Percentiles rank a stretch among this genome's conserved stretches.
Conservation (phyloP, 2,888 invertebrate species). For the Cephalotes varians region DNA sequence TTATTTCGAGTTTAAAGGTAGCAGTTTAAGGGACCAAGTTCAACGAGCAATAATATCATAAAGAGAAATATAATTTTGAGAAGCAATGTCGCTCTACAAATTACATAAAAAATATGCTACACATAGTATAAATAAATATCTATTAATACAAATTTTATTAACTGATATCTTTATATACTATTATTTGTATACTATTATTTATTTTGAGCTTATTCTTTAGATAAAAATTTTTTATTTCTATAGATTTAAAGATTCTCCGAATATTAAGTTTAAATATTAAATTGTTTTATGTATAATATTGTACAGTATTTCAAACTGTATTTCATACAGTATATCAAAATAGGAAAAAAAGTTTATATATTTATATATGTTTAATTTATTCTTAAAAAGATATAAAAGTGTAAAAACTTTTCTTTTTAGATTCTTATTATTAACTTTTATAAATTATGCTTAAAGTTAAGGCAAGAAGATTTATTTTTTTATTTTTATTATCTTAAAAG, state of each 20-base stretch:
- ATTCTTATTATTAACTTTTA: not conserved
- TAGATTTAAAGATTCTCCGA: no score
- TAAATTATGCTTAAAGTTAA: conserved; percentile 5
- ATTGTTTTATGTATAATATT: not conserved
- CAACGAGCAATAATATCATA: conserved; percentile 22
- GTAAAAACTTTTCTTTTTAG: conserved; percentile 3
- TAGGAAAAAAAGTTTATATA: not conserved
- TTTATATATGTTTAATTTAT: not conserved
- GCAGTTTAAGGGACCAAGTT: not conserved
- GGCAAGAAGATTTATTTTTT: not conserved
- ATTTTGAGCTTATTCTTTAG: not conserved
- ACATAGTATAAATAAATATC: not conserved
- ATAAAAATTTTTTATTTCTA: conserved; percentile 1
- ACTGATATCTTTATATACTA: not conserved
- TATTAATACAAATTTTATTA: not conserved
- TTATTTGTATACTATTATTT: not conserved
- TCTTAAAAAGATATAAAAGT: not conserved
- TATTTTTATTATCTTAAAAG: not conserved
- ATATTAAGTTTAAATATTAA: not conserved
- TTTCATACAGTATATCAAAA: not conserved
- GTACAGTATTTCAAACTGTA: not conserved
- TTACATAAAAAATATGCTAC: not conserved
- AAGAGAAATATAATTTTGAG: not conserved
- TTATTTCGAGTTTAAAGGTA: conserved; percentile 40
- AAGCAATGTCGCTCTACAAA: not conserved